phyloP scores from a whole-genome alignment of 2,888 invertebrate species.

The Leucozona laternaria region DNA sequence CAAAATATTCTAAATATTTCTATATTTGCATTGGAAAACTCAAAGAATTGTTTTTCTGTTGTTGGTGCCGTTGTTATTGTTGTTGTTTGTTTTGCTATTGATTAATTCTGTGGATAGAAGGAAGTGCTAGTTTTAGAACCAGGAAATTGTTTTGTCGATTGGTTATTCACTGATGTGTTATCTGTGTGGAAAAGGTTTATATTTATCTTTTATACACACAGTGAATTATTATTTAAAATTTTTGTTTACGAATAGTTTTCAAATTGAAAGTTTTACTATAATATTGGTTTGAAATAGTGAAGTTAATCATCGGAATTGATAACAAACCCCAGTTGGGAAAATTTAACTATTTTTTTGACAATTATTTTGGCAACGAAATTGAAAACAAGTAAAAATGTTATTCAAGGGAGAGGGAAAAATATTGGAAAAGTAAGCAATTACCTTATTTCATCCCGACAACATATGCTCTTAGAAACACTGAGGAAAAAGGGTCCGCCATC shows the following conservation, averaged over 20 bases:
- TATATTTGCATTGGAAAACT: conserved; percentile 37
- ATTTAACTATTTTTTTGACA: too few relatives aligned
- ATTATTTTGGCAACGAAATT: neutral
- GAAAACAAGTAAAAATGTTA: neutral
- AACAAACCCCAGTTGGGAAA: neutral
- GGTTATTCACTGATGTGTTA: neutral
- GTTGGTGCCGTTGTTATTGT: neutral
- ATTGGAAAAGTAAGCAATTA: too few relatives aligned
- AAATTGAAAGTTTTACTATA: neutral
- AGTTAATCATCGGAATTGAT: neutral
- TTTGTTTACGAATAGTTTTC: neutral
- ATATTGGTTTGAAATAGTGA: neutral
- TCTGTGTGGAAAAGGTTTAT: neutral
- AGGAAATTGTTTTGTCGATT: conserved; percentile 40
- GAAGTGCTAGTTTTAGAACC: conserved; percentile 21
- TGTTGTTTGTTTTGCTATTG: too few relatives aligned
- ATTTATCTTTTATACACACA: neutral
- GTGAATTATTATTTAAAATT: neutral
- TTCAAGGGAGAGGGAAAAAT: neutral
- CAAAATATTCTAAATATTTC: conserved; percentile 16
- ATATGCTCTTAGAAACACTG: too few relatives aligned
- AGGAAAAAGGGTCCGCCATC: too few relatives aligned
- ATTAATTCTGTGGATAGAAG: conserved; percentile 20
- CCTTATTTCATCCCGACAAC: too few relatives aligned
- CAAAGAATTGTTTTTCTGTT: conserved; percentile 22